A percentile compares a stretch with the other conserved stretches of the same genome.
Conservation (phyloP, 2,888 invertebrate genomes). For the Belgica antarctica region DNA sequence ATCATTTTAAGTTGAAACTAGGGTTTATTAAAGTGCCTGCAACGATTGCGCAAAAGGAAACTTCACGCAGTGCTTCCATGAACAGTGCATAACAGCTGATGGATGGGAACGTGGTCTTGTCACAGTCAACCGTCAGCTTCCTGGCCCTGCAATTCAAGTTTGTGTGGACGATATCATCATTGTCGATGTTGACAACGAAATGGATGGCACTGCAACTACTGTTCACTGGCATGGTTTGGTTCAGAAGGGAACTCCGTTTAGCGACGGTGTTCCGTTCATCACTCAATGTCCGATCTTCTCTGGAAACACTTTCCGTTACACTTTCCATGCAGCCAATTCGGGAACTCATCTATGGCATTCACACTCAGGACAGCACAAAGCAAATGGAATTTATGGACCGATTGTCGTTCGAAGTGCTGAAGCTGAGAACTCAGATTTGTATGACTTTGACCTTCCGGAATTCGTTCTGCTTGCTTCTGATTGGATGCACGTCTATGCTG, state of each 20-base stretch:
- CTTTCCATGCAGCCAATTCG: constrained; percentile 64
- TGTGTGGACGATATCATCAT: constrained; percentile 71
- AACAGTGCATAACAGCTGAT: constrained; percentile 53
- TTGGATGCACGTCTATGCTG: constrained; percentile 68
- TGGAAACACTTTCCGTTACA: constrained; percentile 68
- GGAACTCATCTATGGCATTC: constrained; percentile 75
- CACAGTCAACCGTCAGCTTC: constrained; percentile 56
- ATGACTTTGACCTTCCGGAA: constrained; percentile 69
- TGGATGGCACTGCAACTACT: constrained; percentile 66
- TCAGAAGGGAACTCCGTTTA: constrained; percentile 64
- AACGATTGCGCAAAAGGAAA: constrained; percentile 51
- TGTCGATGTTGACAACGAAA: constrained; percentile 69
- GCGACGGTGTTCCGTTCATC: constrained; percentile 76
- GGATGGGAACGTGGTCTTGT: constrained; percentile 50
- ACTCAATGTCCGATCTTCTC: constrained; percentile 72
- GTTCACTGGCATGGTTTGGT: constrained; percentile 75
- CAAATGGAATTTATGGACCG: constrained; percentile 76
- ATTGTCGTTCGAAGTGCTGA: constrained; percentile 68
- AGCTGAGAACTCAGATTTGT: constrained; percentile 61
- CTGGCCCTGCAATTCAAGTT: constrained; percentile 63
- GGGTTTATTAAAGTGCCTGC: constrained; percentile 52
- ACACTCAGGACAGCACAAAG: constrained; percentile 67
- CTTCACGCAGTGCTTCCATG: constrained; percentile 53
- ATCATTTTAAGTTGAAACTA: background rate
- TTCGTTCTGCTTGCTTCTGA: constrained; percentile 73